A percentile compares a stretch with the other conserved stretches of the same genome.
Conservation (phyloP, 2,797 vertebrate species). For the Fistularia commersonii region DNA sequence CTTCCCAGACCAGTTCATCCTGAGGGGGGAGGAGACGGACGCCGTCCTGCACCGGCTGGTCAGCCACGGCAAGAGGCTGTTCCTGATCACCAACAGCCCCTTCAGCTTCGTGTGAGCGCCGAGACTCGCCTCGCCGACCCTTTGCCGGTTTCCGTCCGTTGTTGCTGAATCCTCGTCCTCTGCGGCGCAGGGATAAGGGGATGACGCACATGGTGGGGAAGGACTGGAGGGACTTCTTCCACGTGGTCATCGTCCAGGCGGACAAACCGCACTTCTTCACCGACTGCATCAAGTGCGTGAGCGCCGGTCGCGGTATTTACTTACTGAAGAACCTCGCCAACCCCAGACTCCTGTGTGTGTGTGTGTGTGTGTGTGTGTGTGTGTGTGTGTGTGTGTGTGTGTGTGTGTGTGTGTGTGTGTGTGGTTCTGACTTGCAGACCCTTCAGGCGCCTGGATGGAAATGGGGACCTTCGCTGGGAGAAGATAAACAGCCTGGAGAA, state of each 20-base stretch:
- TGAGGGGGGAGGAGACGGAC: slow-evolving; percentile 79
- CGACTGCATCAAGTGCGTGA: slow-evolving; percentile 82
- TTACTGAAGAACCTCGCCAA: no score
- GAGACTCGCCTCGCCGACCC: no score
- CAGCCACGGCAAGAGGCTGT: slow-evolving; percentile 79
- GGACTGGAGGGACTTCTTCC: slow-evolving; percentile 85
- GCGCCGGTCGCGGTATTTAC: no score
- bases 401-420: no score
- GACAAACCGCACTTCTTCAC: slow-evolving; percentile 89
- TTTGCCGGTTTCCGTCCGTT: no score
- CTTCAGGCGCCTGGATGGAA: slow-evolving; percentile 79
- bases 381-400: no score
- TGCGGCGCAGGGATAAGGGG: slow-evolving; percentile 81
- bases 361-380: no score
- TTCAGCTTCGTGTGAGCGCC: slow-evolving; percentile 85
- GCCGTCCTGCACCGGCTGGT: slow-evolving; percentile 78
- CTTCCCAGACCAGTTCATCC: slow-evolving; percentile 81
- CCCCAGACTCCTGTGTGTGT: no score
- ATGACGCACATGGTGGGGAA: slow-evolving; percentile 86
- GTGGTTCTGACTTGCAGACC: slow-evolving; percentile 75
- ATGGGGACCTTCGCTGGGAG: slow-evolving; percentile 83
- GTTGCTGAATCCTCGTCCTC: no score
- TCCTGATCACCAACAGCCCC: slow-evolving; percentile 87
- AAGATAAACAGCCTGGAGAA: slow-evolving; percentile 81
- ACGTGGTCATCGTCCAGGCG: slow-evolving; percentile 84